Evolutionary conservation across 2,888 invertebrate species (phyloP).

Genomic region (Biston betularia): DNA sequence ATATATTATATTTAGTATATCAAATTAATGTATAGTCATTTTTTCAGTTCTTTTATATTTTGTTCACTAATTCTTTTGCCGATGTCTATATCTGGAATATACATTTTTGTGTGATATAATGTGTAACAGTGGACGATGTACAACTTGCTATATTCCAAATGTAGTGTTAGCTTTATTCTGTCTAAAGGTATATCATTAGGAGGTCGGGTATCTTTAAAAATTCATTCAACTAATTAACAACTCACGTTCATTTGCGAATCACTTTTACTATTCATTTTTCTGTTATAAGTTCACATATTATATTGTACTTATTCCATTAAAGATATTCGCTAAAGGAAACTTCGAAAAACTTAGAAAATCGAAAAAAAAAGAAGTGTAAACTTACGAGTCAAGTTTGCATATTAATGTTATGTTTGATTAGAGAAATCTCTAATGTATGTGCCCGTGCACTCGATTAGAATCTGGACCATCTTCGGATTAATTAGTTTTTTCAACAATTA

Average conservation of each 20-base stretch:
- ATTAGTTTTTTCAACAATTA: constrained; percentile 58
- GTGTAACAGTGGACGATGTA: constrained; percentile 42
- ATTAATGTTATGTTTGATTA: constrained; percentile 82
- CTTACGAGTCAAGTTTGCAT: constrained; percentile 76
- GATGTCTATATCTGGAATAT: constrained; percentile 62
- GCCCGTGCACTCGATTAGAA: constrained; percentile 74
- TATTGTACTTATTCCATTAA: constrained; percentile 85
- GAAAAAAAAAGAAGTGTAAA: constrained; percentile 70
- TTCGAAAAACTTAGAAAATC: constrained; percentile 71
- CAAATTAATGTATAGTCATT: constrained; percentile 72
- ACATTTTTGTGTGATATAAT: constrained; percentile 33
- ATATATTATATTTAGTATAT: constrained; percentile 79
- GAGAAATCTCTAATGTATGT: constrained; percentile 80
- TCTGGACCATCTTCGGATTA: constrained; percentile 70
- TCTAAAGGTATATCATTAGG: constrained; percentile 66
- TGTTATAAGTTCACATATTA: constrained; percentile 76
- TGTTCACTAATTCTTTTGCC: constrained; percentile 60
- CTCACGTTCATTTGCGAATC: constrained; percentile 70
- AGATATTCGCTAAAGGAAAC: constrained; percentile 82
- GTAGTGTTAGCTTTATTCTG: constrained; percentile 53
- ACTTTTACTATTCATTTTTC: constrained; percentile 70
- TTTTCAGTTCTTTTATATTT: constrained; percentile 68
- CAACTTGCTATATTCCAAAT: constrained; percentile 53
- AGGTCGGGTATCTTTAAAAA: constrained; percentile 77
- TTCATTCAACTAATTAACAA: constrained; percentile 67